phyloP scores from a whole-genome alignment of 2,888 invertebrate species.

The Sympetrum striolatum region DNA sequence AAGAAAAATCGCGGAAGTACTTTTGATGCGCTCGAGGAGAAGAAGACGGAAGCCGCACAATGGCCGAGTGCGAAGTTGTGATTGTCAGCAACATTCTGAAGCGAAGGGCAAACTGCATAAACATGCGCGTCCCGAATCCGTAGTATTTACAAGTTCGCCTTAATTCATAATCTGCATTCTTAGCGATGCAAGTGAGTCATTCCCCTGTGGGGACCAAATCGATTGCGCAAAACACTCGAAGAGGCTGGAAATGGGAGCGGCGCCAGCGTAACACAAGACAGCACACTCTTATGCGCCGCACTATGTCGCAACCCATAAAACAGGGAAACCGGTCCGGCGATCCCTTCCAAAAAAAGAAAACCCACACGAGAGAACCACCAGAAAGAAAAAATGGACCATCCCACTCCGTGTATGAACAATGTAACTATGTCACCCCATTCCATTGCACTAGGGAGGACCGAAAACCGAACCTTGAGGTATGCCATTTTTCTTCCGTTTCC shows the following conservation, averaged over 20 bases:
- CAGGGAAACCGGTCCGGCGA: neutral
- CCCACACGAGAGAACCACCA: neutral
- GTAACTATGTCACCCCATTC: too few relatives aligned
- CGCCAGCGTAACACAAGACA: neutral
- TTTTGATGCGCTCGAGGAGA: too few relatives aligned
- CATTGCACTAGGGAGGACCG: neutral
- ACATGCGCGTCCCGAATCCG: too few relatives aligned
- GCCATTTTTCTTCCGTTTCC: neutral
- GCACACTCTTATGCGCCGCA: neutral
- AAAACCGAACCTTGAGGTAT: neutral
- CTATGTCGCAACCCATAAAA: neutral
- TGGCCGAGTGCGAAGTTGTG: too few relatives aligned
- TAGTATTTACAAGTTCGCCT: neutral
- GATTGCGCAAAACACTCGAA: neutral
- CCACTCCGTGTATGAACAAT: neutral
- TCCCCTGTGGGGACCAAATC: neutral
- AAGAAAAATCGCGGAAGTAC: too few relatives aligned
- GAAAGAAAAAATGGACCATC: neutral
- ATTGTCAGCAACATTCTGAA: too few relatives aligned
- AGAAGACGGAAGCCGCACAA: too few relatives aligned
- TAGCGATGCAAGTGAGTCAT: neutral
- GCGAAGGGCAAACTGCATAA: too few relatives aligned
- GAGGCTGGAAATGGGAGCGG: neutral
- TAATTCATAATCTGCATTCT: neutral
- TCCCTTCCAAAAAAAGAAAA: neutral